Conservation (phyloP, 2,797 vertebrate genomes). For the Galagoides demidoff region DNA sequence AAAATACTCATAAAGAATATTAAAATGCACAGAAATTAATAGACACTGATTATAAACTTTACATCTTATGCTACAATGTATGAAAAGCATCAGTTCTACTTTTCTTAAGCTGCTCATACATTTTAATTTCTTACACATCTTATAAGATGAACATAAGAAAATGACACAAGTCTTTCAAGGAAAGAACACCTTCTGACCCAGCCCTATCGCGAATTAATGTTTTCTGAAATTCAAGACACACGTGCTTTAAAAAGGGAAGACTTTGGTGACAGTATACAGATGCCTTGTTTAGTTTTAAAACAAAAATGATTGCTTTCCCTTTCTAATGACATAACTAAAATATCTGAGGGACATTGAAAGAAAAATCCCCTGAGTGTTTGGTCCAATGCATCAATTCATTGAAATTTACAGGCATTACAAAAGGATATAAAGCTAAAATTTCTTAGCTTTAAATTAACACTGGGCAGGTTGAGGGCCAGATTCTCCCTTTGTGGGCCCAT, state of each 20-base stretch:
- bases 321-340: slow-evolving; percentile 39
- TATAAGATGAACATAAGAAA: neutral
- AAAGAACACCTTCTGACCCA: neutral
- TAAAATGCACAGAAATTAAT: slow-evolving; percentile 74
- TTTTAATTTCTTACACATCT: slow-evolving; percentile 53
- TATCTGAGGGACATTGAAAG: slow-evolving; percentile 49
- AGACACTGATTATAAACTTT: slow-evolving; percentile 73
- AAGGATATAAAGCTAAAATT: neutral
- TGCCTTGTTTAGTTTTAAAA: slow-evolving; percentile 33
- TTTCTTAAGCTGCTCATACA: neutral
- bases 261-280: neutral
- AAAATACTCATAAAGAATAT: slow-evolving; percentile 77
- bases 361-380: slow-evolving; percentile 67
- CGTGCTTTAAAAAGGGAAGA: neutral
- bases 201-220: neutral
- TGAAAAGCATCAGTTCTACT: slow-evolving; percentile 31
- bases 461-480: neutral
- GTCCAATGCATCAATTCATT: slow-evolving; percentile 36
- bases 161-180: slow-evolving; percentile 16
- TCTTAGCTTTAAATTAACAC: slow-evolving; percentile 67
- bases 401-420: slow-evolving; percentile 64
- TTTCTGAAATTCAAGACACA: slow-evolving; percentile 49
- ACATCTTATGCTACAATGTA: slow-evolving; percentile 56
- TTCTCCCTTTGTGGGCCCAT: neutral
- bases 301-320: slow-evolving; percentile 33